These are phyloP conservation scores for Pipistrellus nathusii DNA, from an alignment of 2,797 vertebrate genomes.

Conservation along the genomic window DNA sequence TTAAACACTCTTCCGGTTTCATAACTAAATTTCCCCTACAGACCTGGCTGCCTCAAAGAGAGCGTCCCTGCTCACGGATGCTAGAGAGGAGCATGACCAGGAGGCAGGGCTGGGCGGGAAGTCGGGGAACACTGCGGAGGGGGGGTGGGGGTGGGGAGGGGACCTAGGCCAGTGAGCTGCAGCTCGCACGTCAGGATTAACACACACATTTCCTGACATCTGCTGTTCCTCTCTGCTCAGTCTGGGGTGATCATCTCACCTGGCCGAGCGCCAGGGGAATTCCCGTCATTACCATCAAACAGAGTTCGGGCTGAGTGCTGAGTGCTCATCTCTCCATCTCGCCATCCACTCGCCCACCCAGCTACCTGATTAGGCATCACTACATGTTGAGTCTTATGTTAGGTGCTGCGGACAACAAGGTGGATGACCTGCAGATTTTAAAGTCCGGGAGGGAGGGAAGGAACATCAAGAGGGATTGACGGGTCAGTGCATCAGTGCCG, in stretches of 20 bases:
- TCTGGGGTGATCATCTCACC: constrained; percentile 42
- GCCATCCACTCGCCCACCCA: not conserved
- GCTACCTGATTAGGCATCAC: rapidly evolving
- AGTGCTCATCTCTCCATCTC: not conserved
- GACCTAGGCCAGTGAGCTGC: not conserved
- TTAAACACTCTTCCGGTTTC: constrained; percentile 68
- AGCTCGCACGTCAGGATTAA: not conserved
- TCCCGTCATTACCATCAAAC: constrained; percentile 63
- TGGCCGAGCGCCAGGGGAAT: constrained; percentile 68
- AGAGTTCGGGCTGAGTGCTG: not conserved
- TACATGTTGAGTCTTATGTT: not conserved
- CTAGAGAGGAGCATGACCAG: not conserved
- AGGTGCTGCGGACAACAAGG: not conserved
- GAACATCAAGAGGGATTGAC: not conserved
- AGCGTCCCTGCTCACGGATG: not conserved
- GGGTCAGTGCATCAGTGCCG: not conserved
- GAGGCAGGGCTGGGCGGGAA: not conserved
- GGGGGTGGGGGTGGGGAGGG: not conserved
- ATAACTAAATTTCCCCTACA: constrained; percentile 51
- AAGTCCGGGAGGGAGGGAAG: not conserved
- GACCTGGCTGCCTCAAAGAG: constrained; percentile 25
- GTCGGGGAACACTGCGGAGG: not conserved
- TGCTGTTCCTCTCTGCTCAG: constrained; percentile 69
- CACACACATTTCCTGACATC: constrained; percentile 71
- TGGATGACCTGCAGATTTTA: not conserved